Evolutionary conservation across 2,113 vertebrate genomes (phyloP), one percentile per base, ranked within the genome.

Genomic region (Sciurus niger): DNA sequence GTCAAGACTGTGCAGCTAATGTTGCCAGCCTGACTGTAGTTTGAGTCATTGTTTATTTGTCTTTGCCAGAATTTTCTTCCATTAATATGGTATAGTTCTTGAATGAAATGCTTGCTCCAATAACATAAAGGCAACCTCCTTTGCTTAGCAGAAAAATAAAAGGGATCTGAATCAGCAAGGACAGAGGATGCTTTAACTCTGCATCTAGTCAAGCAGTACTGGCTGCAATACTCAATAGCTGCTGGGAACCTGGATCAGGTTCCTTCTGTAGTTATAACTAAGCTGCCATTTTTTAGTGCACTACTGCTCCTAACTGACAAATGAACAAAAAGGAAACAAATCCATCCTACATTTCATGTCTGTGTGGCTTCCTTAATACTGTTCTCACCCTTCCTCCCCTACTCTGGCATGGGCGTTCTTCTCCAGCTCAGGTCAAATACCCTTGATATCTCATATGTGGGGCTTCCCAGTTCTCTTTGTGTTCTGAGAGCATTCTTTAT

Each of bases 1-100:
- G 34, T 92, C 72, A 40, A 34, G 34, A 92, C 43, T 82, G 7
- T 78, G 37, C 0, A 77, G 22, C 32, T 55, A 84, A 83, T 43
- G 14, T 77, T 34, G 93, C 30, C 25, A 48, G 34, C 9, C 13
- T 91, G n/a, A 76, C 14, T 84, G 3, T 32, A 48, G 11, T 82
- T 79, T 93, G 48, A 73, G 37, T 65, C 13, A 77, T 0, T 70
- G 55, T 43, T 82, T 34, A 24, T 16, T 84, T 94, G 80, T 78
- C 48, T 91, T 92, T 90, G 53, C 60, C 20, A 73, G 68, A 68
- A 77, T 92, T 93, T 84, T n/a, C 53, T 92, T 78, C 67, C 60
- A 89, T 90, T 82, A 65, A 65, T 63, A 90, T 2, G 20, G 9
- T 30, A 24, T 13, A 86, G 60, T 0, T 51, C 80, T 90, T 90